phyloP scores from a whole-genome alignment of 2,888 invertebrate genomes.

The Electrophaes corylata region DNA sequence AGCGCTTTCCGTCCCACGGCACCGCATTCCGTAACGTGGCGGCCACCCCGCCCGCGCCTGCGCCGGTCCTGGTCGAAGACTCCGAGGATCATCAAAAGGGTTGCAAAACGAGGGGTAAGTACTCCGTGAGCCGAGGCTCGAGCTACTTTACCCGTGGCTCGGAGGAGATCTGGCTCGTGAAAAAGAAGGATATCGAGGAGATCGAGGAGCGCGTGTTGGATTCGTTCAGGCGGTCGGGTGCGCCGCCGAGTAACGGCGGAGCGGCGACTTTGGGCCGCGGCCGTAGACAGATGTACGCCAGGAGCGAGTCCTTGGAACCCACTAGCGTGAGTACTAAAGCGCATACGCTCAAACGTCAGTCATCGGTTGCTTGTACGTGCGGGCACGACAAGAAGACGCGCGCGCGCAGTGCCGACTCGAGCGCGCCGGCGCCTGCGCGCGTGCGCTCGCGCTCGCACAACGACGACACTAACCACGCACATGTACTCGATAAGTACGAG shows the following conservation, averaged over 20 bases:
- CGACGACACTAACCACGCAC: slow-evolving; percentile 63
- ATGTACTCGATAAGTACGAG: slow-evolving; percentile 80
- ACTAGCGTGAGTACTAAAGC: slow-evolving; percentile 61
- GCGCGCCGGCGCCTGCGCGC: slow-evolving; percentile 55
- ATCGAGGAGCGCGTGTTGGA: slow-evolving; percentile 77
- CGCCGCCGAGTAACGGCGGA: slow-evolving; percentile 53
- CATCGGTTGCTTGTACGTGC: slow-evolving; percentile 78
- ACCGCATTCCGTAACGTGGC: slow-evolving; percentile 80
- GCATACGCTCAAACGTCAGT: slow-evolving; percentile 72
- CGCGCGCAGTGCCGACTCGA: slow-evolving; percentile 59
- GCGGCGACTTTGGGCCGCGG: slow-evolving; percentile 69
- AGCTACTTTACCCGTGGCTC: slow-evolving; percentile 78
- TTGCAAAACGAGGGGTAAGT: slow-evolving; percentile 70
- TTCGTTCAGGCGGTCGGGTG: slow-evolving; percentile 72
- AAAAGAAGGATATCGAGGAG: slow-evolving; percentile 80
- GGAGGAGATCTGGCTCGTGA: slow-evolving; percentile 81
- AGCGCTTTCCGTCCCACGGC: slow-evolving; percentile 76
- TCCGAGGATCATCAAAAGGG: slow-evolving; percentile 67
- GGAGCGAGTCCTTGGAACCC: slow-evolving; percentile 76
- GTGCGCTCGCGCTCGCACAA: slow-evolving; percentile 73
- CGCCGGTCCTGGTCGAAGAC: slow-evolving; percentile 54
- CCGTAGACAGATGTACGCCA: slow-evolving; percentile 63
- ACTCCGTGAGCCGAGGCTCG: slow-evolving; percentile 75
- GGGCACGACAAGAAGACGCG: slow-evolving; percentile 77
- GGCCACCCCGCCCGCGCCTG: slow-evolving; percentile 61